A percentile compares a stretch with the other conserved stretches of the same genome.
These are phyloP conservation scores for Drosophila mercatorum DNA, from an alignment of 2,888 invertebrate species.

Conservation along the genomic window DNA sequence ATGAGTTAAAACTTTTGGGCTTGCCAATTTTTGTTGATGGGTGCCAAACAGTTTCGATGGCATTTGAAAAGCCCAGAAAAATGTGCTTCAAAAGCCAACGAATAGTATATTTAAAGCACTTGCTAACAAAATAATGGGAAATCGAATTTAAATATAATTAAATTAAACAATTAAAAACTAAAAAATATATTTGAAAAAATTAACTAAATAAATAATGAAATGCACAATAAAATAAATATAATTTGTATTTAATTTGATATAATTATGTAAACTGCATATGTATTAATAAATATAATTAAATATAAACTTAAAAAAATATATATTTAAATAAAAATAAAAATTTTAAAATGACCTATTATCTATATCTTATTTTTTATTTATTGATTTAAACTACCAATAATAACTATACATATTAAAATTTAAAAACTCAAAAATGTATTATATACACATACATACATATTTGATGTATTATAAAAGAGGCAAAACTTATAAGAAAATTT, in stretches of 20 bases:
- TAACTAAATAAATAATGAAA: not conserved
- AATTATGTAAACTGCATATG: no score
- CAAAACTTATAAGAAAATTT: not conserved
- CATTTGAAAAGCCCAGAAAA: constrained; percentile 13
- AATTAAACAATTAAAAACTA: not conserved
- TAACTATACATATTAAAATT: no score
- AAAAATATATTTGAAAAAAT: not conserved
- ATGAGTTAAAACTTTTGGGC: constrained; percentile 53
- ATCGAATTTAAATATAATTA: not conserved
- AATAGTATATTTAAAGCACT: constrained; percentile 1
- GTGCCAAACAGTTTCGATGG: constrained; percentile 22
- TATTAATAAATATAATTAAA: no score
- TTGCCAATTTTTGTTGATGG: constrained; percentile 43
- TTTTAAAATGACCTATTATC: no score
- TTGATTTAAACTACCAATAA: no score
- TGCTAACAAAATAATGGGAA: not conserved
- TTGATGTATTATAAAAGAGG: not conserved
- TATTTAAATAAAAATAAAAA: no score
- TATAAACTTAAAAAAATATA: no score
- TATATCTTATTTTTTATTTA: no score
- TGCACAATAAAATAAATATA: not conserved
- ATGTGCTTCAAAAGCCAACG: constrained; percentile 17
- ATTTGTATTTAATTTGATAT: not conserved
- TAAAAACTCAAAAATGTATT: no score
- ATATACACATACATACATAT: no score